phyloP scores from a whole-genome alignment of 2,113 vertebrate genomes.

The Dasyurus viverrinus region DNA sequence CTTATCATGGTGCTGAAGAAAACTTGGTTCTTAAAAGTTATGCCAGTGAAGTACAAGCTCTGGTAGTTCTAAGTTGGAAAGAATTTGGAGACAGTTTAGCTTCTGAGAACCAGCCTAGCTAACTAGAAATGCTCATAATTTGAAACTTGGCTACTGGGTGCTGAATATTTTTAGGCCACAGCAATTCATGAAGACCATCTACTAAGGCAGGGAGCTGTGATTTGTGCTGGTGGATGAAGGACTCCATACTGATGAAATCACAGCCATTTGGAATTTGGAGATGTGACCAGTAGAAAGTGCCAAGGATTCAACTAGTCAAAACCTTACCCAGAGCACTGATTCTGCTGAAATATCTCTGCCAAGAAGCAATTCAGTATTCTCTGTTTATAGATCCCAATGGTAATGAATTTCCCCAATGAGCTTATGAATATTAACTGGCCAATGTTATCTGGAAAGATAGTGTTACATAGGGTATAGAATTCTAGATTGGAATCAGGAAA shows the following conservation, averaged over 20 bases:
- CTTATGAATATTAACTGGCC: background rate
- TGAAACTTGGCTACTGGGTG: background rate
- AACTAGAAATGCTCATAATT: background rate
- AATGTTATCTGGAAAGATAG: background rate
- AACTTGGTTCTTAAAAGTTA: background rate
- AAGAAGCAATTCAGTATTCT: background rate
- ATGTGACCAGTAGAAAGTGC: background rate
- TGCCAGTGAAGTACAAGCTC: no score
- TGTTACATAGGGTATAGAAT: background rate
- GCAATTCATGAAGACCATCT: background rate
- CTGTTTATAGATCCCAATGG: background rate
- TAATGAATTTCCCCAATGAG: background rate
- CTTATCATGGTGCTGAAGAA: background rate
- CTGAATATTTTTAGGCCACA: background rate
- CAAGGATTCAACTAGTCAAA: background rate
- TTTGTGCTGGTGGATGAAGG: background rate
- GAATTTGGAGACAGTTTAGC: background rate
- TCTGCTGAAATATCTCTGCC: background rate
- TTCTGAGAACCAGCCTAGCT: background rate
- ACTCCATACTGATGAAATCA: background rate
- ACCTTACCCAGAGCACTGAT: background rate
- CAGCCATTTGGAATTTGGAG: background rate
- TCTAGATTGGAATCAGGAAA: background rate
- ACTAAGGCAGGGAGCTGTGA: background rate
- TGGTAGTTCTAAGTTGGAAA: background rate